phyloP scores from a whole-genome alignment of 2,888 invertebrate genomes.

The Melipona beecheii region DNA sequence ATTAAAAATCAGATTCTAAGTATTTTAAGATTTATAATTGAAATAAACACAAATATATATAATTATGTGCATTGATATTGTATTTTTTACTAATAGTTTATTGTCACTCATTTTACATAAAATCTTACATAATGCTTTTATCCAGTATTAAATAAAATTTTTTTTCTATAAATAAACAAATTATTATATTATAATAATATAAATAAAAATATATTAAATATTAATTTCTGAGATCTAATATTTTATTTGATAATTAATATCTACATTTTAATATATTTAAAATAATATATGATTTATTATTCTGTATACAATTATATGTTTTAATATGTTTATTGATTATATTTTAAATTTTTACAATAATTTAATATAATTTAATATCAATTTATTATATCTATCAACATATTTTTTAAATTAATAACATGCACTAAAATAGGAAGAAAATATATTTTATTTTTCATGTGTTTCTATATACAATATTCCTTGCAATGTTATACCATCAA shows the following conservation, averaged over 20 bases:
- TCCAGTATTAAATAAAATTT: slow-evolving; percentile 20
- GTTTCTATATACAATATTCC: background rate
- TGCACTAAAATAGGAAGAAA: slow-evolving; percentile 19
- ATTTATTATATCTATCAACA: slow-evolving; percentile 36
- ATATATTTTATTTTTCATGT: slow-evolving; percentile 5
- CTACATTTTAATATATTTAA: slow-evolving; percentile 10
- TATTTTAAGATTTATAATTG: background rate
- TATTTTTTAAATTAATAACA: slow-evolving; percentile 25
- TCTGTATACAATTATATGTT: slow-evolving; percentile 15
- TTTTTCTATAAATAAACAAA: slow-evolving; percentile 19
- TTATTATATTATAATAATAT: slow-evolving; percentile 12
- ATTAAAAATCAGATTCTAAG: background rate
- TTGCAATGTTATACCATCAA: background rate
- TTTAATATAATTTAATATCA: slow-evolving; percentile 37
- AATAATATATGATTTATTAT: slow-evolving; percentile 27
- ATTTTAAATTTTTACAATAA: slow-evolving; percentile 50
- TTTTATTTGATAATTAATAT: slow-evolving; percentile 24
- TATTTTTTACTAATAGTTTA: slow-evolving; percentile 18
- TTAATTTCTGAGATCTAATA: slow-evolving; percentile 18
- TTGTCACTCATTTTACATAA: slow-evolving; percentile 41
- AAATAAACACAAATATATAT: slow-evolving; percentile 11
- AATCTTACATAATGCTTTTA: slow-evolving; percentile 18
- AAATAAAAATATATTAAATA: slow-evolving; percentile 23
- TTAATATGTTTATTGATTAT: slow-evolving; percentile 30
- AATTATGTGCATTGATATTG: slow-evolving; percentile 10